Evolutionary conservation across 2,888 invertebrate species (phyloP), one percentile per base, ranked within the genome.

Genomic region (Masnerella sp.): DNA sequence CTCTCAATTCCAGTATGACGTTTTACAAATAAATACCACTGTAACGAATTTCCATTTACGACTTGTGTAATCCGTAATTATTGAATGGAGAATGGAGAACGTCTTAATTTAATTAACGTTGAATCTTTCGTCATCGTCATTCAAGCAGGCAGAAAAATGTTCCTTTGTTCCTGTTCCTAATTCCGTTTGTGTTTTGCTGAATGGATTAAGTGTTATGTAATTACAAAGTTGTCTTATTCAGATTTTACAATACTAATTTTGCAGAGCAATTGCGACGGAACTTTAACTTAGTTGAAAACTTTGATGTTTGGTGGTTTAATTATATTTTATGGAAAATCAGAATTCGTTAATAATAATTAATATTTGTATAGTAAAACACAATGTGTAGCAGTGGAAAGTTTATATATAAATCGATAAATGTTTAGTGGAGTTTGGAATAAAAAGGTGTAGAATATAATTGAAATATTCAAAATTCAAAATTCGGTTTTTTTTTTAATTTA

Each of bases 91-190:
- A 64, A 28, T n/a, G n/a, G n/a, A n/a, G n/a, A n/a, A 28, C 36
- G 45, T 51, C 18, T 52, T 43, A 34, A 64, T 64, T 64, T 52
- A 64, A 64, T 64, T 52, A 52, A 52, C 25, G 11, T 32, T 42
- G 43, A 43, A 25, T 34, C 42, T 64, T 64, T 43, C 43, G 52
- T 43, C 51, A 52, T 52, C 12, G 43, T 20, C 52, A 34, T 64
- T 64, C 43, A 52, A 11, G 18, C 25, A 17, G 7, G 34, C 18
- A 52, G 12, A 64, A 52, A 52, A 64, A 43, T 42, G 34, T 9
- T 52, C 43, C 14, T 51, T 52, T 45, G 64, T 64, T 65, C 58
- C 47, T 67, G 49, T 49, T 67, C 49, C 49, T 49, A 58, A 58
- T 67, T 67, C 42, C 58, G 54, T 38, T 58, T 40, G 40, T 17